A percentile compares a stretch with the other conserved stretches of the same genome.
phyloP scores from a whole-genome alignment of 2,113 vertebrate species.

The Pelodiscus sinensis region DNA sequence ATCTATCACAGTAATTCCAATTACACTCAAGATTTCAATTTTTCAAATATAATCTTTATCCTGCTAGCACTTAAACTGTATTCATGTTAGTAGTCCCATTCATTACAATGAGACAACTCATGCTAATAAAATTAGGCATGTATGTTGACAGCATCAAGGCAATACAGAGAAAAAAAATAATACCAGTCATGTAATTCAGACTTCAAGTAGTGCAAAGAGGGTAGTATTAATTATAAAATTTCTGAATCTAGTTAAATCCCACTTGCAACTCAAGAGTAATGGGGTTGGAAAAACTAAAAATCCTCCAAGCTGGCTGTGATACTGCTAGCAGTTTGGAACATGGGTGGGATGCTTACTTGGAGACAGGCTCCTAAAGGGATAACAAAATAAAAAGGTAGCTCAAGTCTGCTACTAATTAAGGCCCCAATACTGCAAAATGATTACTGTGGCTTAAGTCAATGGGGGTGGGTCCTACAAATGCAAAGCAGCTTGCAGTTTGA shows the following conservation, averaged over 20 bases:
- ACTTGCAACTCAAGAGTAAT: neutral
- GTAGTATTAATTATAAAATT: accelerated
- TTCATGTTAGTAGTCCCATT: neutral
- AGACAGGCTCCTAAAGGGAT: too few relatives aligned
- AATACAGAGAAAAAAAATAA: neutral
- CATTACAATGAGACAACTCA: neutral
- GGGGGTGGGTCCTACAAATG: neutral
- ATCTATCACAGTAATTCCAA: neutral
- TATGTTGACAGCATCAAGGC: neutral
- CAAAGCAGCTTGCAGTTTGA: neutral
- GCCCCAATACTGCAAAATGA: neutral
- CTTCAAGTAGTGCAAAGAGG: neutral
- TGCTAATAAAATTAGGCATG: neutral
- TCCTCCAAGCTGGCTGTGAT: too few relatives aligned
- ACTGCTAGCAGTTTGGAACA: too few relatives aligned
- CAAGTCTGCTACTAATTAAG: neutral
- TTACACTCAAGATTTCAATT: neutral
- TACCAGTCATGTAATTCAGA: neutral
- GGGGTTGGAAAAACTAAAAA: neutral
- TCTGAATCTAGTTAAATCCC: neutral
- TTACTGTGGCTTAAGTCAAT: neutral
- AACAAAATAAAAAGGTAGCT: accelerated
- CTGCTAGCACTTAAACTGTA: neutral
- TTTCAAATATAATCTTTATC: neutral
- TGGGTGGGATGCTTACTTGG: too few relatives aligned